These are phyloP conservation scores for Melolontha melolontha DNA, from an alignment of 2,888 invertebrate species.

Conservation along the genomic window DNA sequence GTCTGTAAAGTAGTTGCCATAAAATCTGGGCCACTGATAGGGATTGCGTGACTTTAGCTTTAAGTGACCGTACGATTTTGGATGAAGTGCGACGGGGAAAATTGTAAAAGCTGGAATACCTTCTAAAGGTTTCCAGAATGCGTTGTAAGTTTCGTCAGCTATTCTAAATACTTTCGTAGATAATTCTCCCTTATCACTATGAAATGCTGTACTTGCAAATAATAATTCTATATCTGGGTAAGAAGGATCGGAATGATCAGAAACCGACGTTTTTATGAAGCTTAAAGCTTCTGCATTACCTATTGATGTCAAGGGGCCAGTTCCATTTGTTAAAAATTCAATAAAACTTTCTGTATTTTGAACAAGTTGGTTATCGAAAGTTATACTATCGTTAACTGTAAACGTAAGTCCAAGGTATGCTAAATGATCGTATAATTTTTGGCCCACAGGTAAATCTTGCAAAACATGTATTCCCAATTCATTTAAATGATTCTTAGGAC, in stretches of 20 bases:
- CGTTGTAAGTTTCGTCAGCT: constrained; percentile 54
- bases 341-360: constrained; percentile 56
- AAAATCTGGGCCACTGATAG: constrained; percentile 70
- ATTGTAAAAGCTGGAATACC: constrained; percentile 66
- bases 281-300: constrained; percentile 75
- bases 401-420: constrained; percentile 72
- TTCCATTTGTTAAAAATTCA: constrained; percentile 63
- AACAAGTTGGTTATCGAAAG: constrained; percentile 39
- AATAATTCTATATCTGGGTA: constrained; percentile 76
- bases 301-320: constrained; percentile 69
- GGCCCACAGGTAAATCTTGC: constrained; percentile 74
- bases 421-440: constrained; percentile 77
- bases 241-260: constrained; percentile 59
- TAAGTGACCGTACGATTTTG: constrained; percentile 68
- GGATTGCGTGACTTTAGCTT: constrained; percentile 69
- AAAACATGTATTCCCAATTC: constrained; percentile 71
- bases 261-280: constrained; percentile 60
- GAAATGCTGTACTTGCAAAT: constrained; percentile 70
- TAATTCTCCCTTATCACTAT: constrained; percentile 68
- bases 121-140: constrained; percentile 62
- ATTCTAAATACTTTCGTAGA: constrained; percentile 48
- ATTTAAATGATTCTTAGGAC: constrained; percentile 71
- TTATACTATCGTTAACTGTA: constrained; percentile 65
- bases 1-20: constrained; percentile 71
- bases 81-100: constrained; percentile 71